Base-by-base conservation (phyloP, 2,113 vertebrate species). In the Pseudopodoces humilis region DNA sequence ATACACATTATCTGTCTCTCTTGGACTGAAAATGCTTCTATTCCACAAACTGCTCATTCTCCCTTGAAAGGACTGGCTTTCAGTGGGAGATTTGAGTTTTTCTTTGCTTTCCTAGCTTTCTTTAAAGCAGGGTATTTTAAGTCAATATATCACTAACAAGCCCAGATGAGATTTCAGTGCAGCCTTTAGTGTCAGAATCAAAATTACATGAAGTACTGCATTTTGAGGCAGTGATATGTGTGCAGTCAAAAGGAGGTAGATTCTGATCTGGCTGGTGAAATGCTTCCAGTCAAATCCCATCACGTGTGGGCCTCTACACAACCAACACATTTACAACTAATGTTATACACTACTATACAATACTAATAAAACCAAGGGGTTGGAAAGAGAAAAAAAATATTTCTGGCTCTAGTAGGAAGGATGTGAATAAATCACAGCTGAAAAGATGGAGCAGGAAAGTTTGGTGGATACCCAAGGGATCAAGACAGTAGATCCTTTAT, bases 161-260 rank as follows among this genome's bases (percentile, higher is more conserved):
- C 22, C 80, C 88, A 92, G 86, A 81, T 74, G 71, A 95, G 74
- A 89, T 86, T 95, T 92, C 81, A 82, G 55, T 79, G 81, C 53
- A 87, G 58, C 28, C 62, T 82, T 87, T 92, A 84, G 77, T 82
- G 83, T 86, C 88, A 67, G 59, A 89, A 86, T 84, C 89, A 96
- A 89, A 94, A 95, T 89, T 76, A 89, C 65, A 76, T 62, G 53
- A 92, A 78, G 31, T 64, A 64, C 19, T 88, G 59, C 55, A 84
- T 91, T 95, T 91, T 87, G 74, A 94, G 41, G 53, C 49, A 85
- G 44, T 46, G 69, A 49, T 78, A 75, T 37, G 50, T 35, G 46
- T 43, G 68, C 68, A 70, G 47, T 41, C 46, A 94, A 89, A 81
- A 81, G 43, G 37, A 82, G 76, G 69, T 15, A 69, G 41, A 25